phyloP scores from a whole-genome alignment of 2,888 invertebrate genomes.

The Callinectes sapidus region DNA sequence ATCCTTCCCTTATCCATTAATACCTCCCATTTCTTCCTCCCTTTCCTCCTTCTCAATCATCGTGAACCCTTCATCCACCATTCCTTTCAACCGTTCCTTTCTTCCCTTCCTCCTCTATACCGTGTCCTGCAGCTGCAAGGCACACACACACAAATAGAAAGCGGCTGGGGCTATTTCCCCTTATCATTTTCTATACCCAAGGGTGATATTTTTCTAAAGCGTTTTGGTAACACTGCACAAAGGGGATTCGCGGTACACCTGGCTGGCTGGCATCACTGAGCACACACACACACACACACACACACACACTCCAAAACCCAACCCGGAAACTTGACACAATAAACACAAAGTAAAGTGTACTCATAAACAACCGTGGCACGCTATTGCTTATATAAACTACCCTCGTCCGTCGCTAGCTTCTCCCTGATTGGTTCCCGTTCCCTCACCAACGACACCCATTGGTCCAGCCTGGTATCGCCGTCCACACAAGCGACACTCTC shows the following conservation, averaged over 20 bases:
- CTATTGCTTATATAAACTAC: slow-evolving; percentile 13
- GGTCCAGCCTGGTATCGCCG: neutral
- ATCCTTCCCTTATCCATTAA: neutral
- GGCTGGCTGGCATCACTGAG: neutral
- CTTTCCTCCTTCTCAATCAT: neutral
- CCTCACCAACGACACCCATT: neutral
- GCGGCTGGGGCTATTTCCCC: neutral
- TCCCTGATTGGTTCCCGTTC: neutral
- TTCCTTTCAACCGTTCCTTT: neutral
- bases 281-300: neutral
- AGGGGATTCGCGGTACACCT: neutral
- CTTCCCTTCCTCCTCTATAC: neutral
- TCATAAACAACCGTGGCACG: neutral
- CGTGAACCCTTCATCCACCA: neutral
- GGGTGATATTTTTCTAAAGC: neutral
- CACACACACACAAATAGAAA: neutral
- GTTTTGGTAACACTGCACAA: neutral
- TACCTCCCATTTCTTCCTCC: no score
- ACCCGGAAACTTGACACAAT: slow-evolving; percentile 25
- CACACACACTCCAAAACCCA: neutral
- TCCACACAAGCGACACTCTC: neutral
- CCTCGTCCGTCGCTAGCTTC: neutral
- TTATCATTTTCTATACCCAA: slow-evolving; percentile 10
- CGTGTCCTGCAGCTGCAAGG: neutral
- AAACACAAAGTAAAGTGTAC: slow-evolving; percentile 8